These are phyloP conservation scores for Hirtodrosophila duncani DNA, from an alignment of 2,888 invertebrate species.

Conservation along the genomic window DNA sequence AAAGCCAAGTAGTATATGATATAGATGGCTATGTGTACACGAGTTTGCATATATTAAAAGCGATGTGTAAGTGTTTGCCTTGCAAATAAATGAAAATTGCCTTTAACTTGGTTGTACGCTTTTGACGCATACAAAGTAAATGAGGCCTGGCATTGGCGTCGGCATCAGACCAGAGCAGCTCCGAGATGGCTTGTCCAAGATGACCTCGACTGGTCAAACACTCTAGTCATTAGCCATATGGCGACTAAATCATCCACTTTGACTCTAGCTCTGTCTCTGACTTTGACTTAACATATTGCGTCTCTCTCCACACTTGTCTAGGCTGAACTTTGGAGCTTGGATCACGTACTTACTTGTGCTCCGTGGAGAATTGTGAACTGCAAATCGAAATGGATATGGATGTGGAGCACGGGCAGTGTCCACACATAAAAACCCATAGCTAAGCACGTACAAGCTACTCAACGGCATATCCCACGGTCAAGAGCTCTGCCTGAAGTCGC, in stretches of 20 bases:
- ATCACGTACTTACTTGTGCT: too few species aligned
- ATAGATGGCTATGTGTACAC: too few species aligned
- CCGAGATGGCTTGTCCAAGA: not conserved
- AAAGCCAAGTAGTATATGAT: too few species aligned
- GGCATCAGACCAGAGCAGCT: not conserved
- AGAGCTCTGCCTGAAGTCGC: slow-evolving; percentile 15
- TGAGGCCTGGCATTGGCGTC: not conserved
- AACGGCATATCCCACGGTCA: slow-evolving; percentile 19
- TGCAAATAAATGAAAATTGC: slow-evolving; percentile 59
- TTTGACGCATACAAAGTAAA: not conserved
- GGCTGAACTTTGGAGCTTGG: too few species aligned
- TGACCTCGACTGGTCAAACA: slow-evolving; percentile 43
- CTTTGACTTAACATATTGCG: too few species aligned
- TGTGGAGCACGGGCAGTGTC: too few species aligned
- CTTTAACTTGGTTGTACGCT: slow-evolving; percentile 35
- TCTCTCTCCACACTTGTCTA: too few species aligned
- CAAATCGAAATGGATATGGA: too few species aligned
- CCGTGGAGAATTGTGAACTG: too few species aligned
- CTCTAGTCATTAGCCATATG: slow-evolving; percentile 13
- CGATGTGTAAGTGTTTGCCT: slow-evolving; percentile 28
- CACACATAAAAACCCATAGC: slow-evolving; percentile 22
- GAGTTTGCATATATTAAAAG: slow-evolving; percentile 10
- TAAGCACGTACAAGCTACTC: slow-evolving; percentile 17
- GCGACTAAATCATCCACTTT: slow-evolving; percentile 30
- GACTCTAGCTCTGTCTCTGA: too few species aligned